phyloP scores from a whole-genome alignment of 2,888 invertebrate species.

The Mesochorus sp. region DNA sequence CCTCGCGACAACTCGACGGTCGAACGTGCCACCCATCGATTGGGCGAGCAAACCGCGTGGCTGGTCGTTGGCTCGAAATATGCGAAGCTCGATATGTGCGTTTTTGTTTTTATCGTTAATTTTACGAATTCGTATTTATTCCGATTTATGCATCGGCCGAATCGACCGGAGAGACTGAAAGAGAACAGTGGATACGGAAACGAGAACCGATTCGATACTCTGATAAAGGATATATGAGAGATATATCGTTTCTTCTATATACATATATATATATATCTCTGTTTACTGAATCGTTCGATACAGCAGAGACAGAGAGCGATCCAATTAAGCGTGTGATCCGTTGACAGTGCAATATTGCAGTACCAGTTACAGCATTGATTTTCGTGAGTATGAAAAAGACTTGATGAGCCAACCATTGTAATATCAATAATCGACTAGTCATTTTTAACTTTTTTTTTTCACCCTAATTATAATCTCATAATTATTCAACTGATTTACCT shows the following conservation, averaged over 20 bases:
- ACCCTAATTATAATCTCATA: too few species aligned
- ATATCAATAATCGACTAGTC: neutral
- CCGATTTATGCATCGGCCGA: constrained; percentile 50
- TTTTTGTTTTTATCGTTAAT: constrained; percentile 44
- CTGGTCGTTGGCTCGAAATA: constrained; percentile 9
- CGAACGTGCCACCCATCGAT: constrained; percentile 33
- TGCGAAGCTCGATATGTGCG: neutral
- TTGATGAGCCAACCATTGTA: neutral
- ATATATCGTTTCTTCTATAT: neutral
- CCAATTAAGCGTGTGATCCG: constrained; percentile 45
- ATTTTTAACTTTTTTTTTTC: neutral
- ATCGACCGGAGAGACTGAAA: neutral
- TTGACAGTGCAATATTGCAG: constrained; percentile 25
- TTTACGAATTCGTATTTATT: constrained; percentile 55
- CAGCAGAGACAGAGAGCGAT: constrained; percentile 23
- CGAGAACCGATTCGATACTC: constrained; percentile 29
- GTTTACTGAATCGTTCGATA: constrained; percentile 35
- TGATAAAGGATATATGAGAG: neutral
- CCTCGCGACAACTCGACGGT: constrained; percentile 21
- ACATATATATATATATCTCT: neutral
- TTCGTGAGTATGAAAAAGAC: neutral
- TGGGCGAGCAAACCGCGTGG: constrained; percentile 29
- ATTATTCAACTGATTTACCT: too few species aligned
- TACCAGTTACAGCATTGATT: neutral
- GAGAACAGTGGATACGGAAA: neutral